Conservation (phyloP, 2,797 vertebrate genomes). For the Smutsia temminckii region DNA sequence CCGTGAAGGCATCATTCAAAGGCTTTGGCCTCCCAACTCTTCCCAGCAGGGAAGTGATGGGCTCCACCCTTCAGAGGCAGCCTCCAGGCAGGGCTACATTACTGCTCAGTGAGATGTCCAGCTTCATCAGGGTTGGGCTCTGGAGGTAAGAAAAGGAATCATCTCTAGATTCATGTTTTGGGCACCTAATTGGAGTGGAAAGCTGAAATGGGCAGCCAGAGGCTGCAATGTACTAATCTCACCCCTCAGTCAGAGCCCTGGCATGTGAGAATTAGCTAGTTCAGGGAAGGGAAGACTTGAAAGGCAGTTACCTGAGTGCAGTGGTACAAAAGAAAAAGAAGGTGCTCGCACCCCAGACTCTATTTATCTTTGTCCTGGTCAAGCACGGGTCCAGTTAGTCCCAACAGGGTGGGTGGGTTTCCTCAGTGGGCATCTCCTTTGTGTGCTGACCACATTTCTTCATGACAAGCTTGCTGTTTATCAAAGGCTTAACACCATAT, state of each 20-base stretch:
- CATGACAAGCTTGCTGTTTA: not conserved
- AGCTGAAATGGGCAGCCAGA: not conserved
- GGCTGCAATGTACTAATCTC: not conserved
- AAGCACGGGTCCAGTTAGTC: not conserved
- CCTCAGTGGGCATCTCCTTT: not conserved
- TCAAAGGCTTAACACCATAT: not conserved
- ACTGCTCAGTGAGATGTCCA: not conserved
- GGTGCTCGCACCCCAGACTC: not conserved
- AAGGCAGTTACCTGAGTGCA: not conserved
- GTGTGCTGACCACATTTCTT: not conserved
- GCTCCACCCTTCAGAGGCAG: not conserved
- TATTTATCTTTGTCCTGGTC: not conserved
- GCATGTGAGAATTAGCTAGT: not conserved
- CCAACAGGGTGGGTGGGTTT: rapidly evolving
- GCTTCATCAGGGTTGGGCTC: not conserved
- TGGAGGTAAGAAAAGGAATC: not conserved
- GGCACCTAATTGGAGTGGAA: not conserved
- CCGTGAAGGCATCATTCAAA: not conserved
- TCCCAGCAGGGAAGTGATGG: not conserved
- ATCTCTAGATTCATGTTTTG: not conserved
- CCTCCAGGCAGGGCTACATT: rapidly evolving
- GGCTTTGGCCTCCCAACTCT: not conserved
- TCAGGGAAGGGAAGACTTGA: not conserved
- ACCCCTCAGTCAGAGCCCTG: not conserved
- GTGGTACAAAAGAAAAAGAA: not conserved